These are phyloP conservation scores for Neodiprion fabricii DNA, from an alignment of 1,140 invertebrate genomes.

Conservation along the genomic window DNA sequence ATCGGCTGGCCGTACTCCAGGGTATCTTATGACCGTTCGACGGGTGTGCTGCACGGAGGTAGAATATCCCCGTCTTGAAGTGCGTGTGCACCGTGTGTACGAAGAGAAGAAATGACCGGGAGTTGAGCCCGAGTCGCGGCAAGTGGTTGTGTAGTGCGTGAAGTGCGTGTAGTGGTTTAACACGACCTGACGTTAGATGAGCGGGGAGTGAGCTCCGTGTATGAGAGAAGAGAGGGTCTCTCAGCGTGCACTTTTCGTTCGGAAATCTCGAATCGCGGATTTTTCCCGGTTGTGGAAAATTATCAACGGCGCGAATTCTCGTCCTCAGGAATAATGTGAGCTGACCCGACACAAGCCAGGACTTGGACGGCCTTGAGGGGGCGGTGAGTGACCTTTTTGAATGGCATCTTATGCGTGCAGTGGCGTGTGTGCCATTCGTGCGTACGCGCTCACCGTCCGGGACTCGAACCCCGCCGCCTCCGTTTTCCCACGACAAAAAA, in stretches of 20 bases:
- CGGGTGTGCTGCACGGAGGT: too few species aligned
- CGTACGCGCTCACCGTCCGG: slow-evolving; percentile 13
- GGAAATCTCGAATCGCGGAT: background rate
- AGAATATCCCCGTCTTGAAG: too few species aligned
- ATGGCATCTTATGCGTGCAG: slow-evolving; percentile 30
- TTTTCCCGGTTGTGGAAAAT: background rate
- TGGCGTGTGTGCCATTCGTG: slow-evolving; percentile 14
- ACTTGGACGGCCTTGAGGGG: slow-evolving; percentile 28
- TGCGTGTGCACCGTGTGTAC: background rate
- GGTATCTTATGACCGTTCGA: background rate
- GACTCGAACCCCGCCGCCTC: slow-evolving; percentile 11
- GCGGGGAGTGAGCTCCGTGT: background rate
- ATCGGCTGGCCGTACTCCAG: background rate
- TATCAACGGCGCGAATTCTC: too few species aligned
- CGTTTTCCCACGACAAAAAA: slow-evolving; percentile 10
- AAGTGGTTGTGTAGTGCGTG: too few species aligned
- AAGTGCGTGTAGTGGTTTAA: background rate
- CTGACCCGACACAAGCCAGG: too few species aligned
- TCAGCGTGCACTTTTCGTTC: too few species aligned
- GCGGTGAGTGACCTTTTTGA: slow-evolving; percentile 45
- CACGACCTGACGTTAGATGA: background rate
- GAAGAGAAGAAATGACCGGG: background rate
- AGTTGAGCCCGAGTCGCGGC: too few species aligned
- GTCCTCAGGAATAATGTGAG: background rate
- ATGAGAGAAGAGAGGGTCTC: background rate